Evolutionary conservation across 2,113 vertebrate species (phyloP).

Genomic region (Chlorodrepanis virens): DNA sequence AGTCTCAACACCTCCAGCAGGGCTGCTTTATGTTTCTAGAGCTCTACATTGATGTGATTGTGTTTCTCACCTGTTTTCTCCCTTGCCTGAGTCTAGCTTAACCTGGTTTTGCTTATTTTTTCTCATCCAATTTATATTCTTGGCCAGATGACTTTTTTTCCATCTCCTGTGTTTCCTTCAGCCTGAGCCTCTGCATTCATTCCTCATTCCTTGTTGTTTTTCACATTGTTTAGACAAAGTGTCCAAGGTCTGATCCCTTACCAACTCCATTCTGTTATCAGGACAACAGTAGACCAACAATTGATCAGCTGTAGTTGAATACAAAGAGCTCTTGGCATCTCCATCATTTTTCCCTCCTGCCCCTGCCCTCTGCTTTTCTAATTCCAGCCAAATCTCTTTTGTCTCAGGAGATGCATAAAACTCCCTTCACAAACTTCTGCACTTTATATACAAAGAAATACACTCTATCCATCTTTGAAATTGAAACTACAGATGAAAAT

Average conservation of each 20-base stretch:
- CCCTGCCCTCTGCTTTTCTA: background rate
- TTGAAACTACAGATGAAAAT: slow-evolving; percentile 29
- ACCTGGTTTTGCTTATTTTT: background rate
- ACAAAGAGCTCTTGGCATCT: background rate
- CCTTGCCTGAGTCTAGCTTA: background rate
- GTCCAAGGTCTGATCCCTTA: background rate
- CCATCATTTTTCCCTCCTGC: background rate
- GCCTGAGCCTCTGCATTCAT: background rate
- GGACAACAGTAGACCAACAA: background rate
- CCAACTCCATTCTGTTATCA: background rate
- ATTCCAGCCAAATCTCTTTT: background rate
- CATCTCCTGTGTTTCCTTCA: background rate
- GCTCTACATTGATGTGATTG: background rate
- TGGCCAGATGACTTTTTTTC: background rate
- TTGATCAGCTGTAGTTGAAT: background rate
- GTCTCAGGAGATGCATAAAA: slow-evolving; percentile 6
- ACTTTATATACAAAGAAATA: background rate
- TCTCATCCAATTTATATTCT: background rate
- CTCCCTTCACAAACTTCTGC: background rate
- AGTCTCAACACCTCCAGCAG: background rate
- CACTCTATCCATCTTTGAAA: background rate
- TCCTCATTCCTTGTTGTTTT: background rate
- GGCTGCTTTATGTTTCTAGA: background rate
- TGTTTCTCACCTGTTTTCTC: background rate
- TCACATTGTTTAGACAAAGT: background rate